Evolutionary conservation across 2,797 vertebrate species (phyloP).

Genomic region (Antennarius maculatus): DNA sequence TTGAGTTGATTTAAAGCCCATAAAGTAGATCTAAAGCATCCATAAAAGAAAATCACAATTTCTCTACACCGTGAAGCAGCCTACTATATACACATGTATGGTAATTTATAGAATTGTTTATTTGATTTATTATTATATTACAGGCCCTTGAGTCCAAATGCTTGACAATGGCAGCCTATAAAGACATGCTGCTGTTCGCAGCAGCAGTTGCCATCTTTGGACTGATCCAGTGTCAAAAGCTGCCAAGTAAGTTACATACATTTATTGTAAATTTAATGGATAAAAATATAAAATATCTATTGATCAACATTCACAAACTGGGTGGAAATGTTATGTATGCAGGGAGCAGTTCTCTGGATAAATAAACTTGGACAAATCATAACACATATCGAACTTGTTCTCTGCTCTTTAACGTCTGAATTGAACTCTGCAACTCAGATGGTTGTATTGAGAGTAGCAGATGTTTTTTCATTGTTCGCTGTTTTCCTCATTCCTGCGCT

Average conservation of each 20-base stretch:
- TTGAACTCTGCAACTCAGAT: constrained; percentile 4
- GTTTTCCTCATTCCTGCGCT: constrained; percentile 1
- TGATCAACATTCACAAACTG: not conserved
- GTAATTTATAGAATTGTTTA: constrained; percentile 5
- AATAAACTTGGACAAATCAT: not conserved
- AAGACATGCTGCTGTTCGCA: constrained; percentile 67
- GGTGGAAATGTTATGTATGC: not conserved
- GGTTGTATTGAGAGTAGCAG: constrained; percentile 55
- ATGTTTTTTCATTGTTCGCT: constrained; percentile 49
- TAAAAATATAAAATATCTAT: not conserved
- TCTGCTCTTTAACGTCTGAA: not conserved
- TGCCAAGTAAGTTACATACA: constrained; percentile 74
- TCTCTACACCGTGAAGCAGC: not conserved
- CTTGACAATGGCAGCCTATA: constrained; percentile 67
- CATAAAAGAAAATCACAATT: not conserved
- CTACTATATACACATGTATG: not conserved
- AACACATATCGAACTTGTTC: too few species aligned
- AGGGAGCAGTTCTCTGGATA: not conserved
- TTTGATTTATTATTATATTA: constrained; percentile 25
- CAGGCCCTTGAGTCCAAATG: constrained; percentile 65
- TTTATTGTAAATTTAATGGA: not conserved
- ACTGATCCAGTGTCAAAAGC: constrained; percentile 71
- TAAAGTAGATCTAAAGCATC: not conserved
- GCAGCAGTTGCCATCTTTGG: constrained; percentile 64
- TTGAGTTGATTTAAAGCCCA: not conserved